Percentiles rank a stretch among this genome's conserved stretches.
Conservation (phyloP, 2,888 invertebrate species). For the Scaptomyza cyrtandrae region DNA sequence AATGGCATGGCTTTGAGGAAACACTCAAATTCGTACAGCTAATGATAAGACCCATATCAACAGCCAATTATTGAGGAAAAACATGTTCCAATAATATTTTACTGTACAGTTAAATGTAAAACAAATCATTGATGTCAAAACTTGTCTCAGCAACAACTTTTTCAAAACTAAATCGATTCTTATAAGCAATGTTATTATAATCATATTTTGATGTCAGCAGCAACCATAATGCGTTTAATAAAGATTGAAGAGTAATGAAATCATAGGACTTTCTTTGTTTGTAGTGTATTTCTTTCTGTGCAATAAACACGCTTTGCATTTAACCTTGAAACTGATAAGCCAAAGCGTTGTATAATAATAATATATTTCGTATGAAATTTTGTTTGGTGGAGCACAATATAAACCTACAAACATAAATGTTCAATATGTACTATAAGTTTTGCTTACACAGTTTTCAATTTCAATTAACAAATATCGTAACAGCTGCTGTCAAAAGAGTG, state of each 20-base stretch:
- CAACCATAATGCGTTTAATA: too few species aligned
- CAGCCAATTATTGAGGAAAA: neutral
- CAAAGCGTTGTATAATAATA: too few species aligned
- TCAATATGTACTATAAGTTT: neutral
- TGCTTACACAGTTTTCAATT: constrained; percentile 29
- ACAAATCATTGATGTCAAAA: too few species aligned
- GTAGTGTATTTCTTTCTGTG: too few species aligned
- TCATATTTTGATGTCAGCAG: too few species aligned
- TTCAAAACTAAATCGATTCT: neutral
- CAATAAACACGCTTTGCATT: too few species aligned
- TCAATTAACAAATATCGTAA: constrained; percentile 50
- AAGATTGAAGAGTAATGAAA: too few species aligned
- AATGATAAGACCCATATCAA: constrained; percentile 86
- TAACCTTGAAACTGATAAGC: constrained; percentile 1
- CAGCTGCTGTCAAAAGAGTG: constrained; percentile 6
- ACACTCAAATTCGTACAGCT: constrained; percentile 87
- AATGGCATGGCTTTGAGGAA: constrained; percentile 87
- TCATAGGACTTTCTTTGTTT: too few species aligned
- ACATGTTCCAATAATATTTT: neutral
- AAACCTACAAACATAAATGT: neutral
- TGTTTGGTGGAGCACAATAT: too few species aligned
- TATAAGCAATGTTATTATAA: too few species aligned
- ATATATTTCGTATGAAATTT: neutral
- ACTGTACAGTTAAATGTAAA: too few species aligned
- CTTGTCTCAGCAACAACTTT: neutral